A percentile compares a stretch with the other conserved stretches of the same genome.
Conservation (phyloP, 2,888 invertebrate genomes). For the Platycnemis pennipes region DNA sequence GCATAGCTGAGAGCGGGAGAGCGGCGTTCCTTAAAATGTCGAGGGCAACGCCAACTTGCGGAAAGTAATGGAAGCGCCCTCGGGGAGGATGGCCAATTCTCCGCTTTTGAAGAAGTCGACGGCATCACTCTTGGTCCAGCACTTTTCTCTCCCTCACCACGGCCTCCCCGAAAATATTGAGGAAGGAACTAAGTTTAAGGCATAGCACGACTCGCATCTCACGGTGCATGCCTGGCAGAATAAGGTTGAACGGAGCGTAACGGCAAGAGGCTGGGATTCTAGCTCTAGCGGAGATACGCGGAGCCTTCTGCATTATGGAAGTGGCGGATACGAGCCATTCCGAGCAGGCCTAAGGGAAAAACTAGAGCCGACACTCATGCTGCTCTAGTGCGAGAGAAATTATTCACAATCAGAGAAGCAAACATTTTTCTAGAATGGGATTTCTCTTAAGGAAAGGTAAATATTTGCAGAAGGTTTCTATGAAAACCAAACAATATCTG, state of each 20-base stretch:
- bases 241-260: background rate
- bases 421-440: too few relatives aligned
- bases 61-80: background rate
- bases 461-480: too few relatives aligned
- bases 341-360: background rate
- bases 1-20: too few relatives aligned
- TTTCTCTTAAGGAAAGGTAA: too few relatives aligned
- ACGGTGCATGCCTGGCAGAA: background rate
- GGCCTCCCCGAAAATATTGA: background rate
- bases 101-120: background rate
- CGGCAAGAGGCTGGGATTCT: background rate
- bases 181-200: background rate
- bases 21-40: too few relatives aligned
- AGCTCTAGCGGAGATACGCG: background rate
- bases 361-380: background rate
- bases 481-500: too few relatives aligned
- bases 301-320: background rate
- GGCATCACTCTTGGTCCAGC: background rate
- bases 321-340: background rate
- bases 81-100: background rate
- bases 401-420: background rate
- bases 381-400: background rate
- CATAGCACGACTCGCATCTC: background rate
- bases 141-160: background rate
- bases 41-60: background rate